Evolutionary conservation across 2,888 invertebrate species (phyloP), one percentile per base, ranked within the genome.

Genomic region (Syritta pipiens): DNA sequence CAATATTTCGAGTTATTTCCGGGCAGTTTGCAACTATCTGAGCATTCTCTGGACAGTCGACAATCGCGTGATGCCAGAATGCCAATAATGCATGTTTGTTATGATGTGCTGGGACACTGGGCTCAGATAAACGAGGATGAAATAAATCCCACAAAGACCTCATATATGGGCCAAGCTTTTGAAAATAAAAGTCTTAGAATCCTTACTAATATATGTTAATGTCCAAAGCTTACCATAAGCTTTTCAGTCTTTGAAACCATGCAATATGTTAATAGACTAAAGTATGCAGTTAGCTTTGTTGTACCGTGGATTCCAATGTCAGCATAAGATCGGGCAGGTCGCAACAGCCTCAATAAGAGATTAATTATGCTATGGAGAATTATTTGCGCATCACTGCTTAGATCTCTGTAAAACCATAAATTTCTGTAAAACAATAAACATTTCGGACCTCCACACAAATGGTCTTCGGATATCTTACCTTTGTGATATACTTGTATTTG

Each of bases 21-120:
- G 94, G 93, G 89, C 97, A 97, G 85, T 94, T 93, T 67, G 97
- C 92, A 83, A 97, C 96, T 59, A 95, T 91, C 86, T 95, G 93
- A 32, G 97, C 93, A 88, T 97, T 97, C 89, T 97, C 97, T 0
- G 96, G 95, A 87, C 97, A 97, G 89, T 98, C 97, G 4, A 94
- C 92, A 83, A 96, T 95, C 22, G 96, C 96, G 82, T 96, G 95
- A 90, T 97, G 96, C 97, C 97, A 97, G 90, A 97, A 97, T 26
- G 95, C 92, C 10, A 98, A 91, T 83, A 98, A 89, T 2, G 97
- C 96, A 88, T 97, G 97, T 88, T 97, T 97, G 89, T 97, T 97
- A 86, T 97, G 97, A 89, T 97, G 97, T 62, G 97, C 96, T 17
- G 97, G 95, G 83, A 97, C 96, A 59, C 96, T 95, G 0, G 97